Evolutionary conservation across 2,888 invertebrate species (phyloP).

Genomic region (Ectobius pallidus): DNA sequence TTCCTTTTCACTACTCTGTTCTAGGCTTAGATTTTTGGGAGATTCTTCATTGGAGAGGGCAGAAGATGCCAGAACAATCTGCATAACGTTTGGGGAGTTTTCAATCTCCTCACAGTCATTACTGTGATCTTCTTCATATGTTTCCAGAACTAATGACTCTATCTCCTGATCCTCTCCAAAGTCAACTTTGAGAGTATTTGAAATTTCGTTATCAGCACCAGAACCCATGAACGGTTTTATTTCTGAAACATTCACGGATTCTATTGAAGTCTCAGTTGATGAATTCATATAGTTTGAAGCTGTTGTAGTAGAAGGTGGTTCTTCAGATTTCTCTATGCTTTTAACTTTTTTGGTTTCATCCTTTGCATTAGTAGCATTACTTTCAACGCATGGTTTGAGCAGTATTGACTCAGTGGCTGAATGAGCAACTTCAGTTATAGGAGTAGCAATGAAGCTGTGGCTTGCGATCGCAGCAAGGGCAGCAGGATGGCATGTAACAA

Average conservation of each 20-base stretch:
- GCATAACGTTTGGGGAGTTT: conserved; percentile 28
- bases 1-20: neutral
- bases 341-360: too few relatives aligned
- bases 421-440: neutral
- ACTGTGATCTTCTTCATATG: conserved; percentile 14
- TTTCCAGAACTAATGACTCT: conserved; percentile 18
- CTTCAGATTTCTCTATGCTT: too few relatives aligned
- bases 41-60: neutral
- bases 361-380: neutral
- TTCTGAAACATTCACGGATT: neutral
- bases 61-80: conserved; percentile 31
- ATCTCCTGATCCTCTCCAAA: neutral
- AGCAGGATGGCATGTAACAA: conserved; percentile 37
- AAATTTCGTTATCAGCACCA: neutral
- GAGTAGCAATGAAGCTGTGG: conserved; percentile 24
- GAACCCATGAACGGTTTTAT: conserved; percentile 13
- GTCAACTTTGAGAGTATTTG: neutral
- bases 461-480: conserved; percentile 27
- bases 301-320: neutral
- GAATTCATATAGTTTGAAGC: neutral
- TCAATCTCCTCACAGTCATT: neutral
- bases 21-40: neutral
- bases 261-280: neutral
- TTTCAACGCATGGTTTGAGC: neutral
- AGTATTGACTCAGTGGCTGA: neutral